Base-by-base conservation (phyloP, 2,797 vertebrate genomes). In the Mastacembelus armatus region DNA sequence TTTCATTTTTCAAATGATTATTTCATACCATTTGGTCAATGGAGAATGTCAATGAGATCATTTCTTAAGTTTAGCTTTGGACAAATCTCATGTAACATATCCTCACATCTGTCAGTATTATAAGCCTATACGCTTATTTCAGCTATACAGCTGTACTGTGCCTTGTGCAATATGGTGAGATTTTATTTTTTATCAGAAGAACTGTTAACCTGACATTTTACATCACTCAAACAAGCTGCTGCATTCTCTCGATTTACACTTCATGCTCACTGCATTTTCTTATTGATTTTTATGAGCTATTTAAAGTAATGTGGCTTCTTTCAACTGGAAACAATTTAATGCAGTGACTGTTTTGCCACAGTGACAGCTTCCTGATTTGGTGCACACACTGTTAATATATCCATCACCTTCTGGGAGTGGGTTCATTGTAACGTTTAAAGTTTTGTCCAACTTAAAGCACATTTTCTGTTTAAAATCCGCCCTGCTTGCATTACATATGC, bases 401-500 rank as follows among this genome's bases (percentile, higher is more conserved):
- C 64, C 73, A 38, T 75, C 61, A 59, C 56, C 69, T 59, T 69
- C 50, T 48, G 45, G 16, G 11, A 30, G 44, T 3, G 21, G n/a
- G 59, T 66, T 62, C n/a, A 44, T 45, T 55, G 51, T 38, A 48
- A 57, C 73, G 58, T 77, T 83, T n/a, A 15, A 62, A 6, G 43
- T 66, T 61, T 69, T 48, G 27, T 72, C 49, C 40, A 51, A 64
- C 42, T 44, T 49, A 18, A 62, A 67, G 33, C 40, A 15, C 29
- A 44, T 77, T 71, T 77, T 22, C 15, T 45, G 65, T 67, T 49
- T 18, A 24, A 33, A 54, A 30, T 65, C 30, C 26, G 27, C 60
- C 62, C 78, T 67, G 66, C 66, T 80, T 36, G 49, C 63, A 83
- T 87, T 83, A 74, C 67, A 47, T 67, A n/a, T 68, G 78, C 75